Conservation (phyloP, 2,888 invertebrate species). For the Pseudoips prasinana region DNA sequence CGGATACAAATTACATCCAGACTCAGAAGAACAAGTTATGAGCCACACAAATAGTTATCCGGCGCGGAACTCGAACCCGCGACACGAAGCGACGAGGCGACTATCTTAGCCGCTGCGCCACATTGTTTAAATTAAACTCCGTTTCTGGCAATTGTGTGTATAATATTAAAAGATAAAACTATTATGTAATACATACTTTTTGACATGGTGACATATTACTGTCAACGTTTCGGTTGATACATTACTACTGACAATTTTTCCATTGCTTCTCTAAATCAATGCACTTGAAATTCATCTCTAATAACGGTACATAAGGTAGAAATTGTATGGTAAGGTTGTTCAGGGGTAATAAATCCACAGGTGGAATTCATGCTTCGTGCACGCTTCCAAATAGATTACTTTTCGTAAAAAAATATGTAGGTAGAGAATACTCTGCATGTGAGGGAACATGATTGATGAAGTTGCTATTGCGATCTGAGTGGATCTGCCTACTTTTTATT, state of each 20-base stretch:
- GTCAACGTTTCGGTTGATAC: slow-evolving; percentile 22
- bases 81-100: too few species aligned
- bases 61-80: too few species aligned
- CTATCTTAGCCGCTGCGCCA: too few species aligned
- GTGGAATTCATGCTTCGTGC: slow-evolving; percentile 28
- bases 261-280: slow-evolving; percentile 6
- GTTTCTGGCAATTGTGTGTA: too few species aligned
- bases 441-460: slow-evolving; percentile 25
- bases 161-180: too few species aligned
- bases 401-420: slow-evolving; percentile 18
- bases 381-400: slow-evolving; percentile 31
- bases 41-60: too few species aligned
- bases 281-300: neutral
- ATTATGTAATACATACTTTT: slow-evolving; percentile 13
- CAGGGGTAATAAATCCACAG: slow-evolving; percentile 33
- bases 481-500: too few species aligned
- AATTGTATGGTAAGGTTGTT: neutral
- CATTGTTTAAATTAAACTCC: too few species aligned
- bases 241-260: slow-evolving; percentile 15
- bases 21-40: too few species aligned
- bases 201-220: slow-evolving; percentile 14
- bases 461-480: slow-evolving; percentile 3
- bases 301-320: neutral
- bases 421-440: slow-evolving; percentile 13
- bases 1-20: too few species aligned